These are phyloP conservation scores for Siniperca undulata DNA, from an alignment of 2,797 vertebrate species.

Conservation along the genomic window DNA sequence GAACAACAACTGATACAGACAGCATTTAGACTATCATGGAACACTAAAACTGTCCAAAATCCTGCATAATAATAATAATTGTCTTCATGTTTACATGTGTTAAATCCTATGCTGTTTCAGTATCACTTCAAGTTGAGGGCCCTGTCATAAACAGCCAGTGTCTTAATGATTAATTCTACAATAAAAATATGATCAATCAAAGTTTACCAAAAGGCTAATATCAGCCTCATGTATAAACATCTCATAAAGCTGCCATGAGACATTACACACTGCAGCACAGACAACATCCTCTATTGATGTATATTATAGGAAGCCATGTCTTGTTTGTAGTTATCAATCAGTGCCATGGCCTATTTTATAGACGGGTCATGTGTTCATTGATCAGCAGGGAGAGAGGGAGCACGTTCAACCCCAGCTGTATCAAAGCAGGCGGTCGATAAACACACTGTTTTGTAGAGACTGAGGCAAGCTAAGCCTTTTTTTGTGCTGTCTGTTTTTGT, in stretches of 20 bases:
- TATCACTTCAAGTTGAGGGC: not conserved
- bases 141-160: constrained; percentile 7
- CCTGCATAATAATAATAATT: not conserved
- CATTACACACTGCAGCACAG: constrained; percentile 6
- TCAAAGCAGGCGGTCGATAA: constrained; percentile 64
- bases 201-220: constrained; percentile 8
- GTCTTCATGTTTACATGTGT: not conserved
- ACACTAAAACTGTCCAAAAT: not conserved
- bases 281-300: constrained; percentile 46
- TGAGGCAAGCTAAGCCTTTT: not conserved
- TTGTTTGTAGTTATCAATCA: constrained; percentile 71
- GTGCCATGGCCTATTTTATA: constrained; percentile 71
- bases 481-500: not conserved
- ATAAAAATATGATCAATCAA: constrained; percentile 27
- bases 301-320: constrained; percentile 38
- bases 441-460: constrained; percentile 37
- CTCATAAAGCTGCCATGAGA: constrained; percentile 30
- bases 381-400: constrained; percentile 53
- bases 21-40: not conserved
- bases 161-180: not conserved
- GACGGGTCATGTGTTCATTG: constrained; percentile 66
- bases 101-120: not conserved
- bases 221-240: constrained; percentile 3
- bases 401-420: constrained; percentile 44
- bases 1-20: not conserved